Percentiles rank a stretch among this genome's conserved stretches.
Evolutionary conservation across 2,888 invertebrate genomes (phyloP).

Genomic region (Frankliniella fusca): DNA sequence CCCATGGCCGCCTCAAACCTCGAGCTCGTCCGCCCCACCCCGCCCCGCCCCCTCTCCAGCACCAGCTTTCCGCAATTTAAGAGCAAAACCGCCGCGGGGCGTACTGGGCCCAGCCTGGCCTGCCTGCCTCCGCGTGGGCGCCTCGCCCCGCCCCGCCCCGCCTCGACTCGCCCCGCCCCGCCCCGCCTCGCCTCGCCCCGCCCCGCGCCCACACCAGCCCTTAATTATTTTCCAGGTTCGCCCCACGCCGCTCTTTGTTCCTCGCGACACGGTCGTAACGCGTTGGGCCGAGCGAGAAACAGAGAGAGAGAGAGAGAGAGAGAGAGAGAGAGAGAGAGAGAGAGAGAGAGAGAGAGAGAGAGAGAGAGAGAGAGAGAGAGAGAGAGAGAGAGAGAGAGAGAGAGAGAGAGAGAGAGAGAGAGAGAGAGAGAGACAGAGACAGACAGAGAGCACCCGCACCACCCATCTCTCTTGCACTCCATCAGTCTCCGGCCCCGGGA

Average conservation of each 20-base stretch:
- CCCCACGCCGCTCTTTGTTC: too few relatives aligned
- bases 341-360: slow-evolving; percentile 27
- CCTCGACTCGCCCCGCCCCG: too few relatives aligned
- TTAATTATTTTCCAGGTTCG: too few relatives aligned
- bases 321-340: slow-evolving; percentile 20
- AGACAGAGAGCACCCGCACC: too few relatives aligned
- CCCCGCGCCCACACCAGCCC: neutral
- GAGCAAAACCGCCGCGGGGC: neutral
- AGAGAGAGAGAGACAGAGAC: too few relatives aligned
- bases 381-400: neutral
- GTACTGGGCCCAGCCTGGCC: slow-evolving; percentile 15
- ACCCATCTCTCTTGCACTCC: too few relatives aligned
- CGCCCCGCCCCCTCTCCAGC: neutral
- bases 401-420: too few relatives aligned
- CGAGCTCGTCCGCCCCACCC: neutral
- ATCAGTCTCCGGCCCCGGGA: too few relatives aligned
- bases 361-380: slow-evolving; percentile 32
- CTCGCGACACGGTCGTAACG: too few relatives aligned
- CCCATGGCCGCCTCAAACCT: neutral
- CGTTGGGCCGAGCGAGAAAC: too few relatives aligned
- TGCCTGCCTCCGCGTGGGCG: slow-evolving; percentile 27
- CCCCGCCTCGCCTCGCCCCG: slow-evolving; percentile 12
- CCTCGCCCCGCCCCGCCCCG: neutral
- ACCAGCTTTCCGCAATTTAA: slow-evolving; percentile 20
- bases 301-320: neutral